phyloP scores from a whole-genome alignment of 1,140 invertebrate species.

The Penaeus chinensis region DNA sequence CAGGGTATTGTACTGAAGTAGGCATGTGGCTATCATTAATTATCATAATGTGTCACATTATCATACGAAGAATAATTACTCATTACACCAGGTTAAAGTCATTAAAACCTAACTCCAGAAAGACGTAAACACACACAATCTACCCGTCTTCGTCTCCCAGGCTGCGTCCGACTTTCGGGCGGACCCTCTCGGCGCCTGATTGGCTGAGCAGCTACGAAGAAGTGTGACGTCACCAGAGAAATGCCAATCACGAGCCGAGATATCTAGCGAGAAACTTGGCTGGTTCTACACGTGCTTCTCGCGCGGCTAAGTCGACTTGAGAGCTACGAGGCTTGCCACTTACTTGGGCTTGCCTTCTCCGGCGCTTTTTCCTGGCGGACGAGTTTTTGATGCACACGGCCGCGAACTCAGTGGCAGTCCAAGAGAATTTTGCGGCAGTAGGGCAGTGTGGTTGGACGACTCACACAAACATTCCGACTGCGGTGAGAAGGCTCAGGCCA shows the following conservation, averaged over 20 bases:
- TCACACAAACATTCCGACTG: slow-evolving; percentile 61
- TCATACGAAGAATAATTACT: slow-evolving; percentile 41
- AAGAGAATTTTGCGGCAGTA: slow-evolving; percentile 60
- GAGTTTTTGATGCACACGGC: slow-evolving; percentile 16
- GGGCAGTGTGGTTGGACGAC: slow-evolving; percentile 60
- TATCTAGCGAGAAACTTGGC: slow-evolving; percentile 60
- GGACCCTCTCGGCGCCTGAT: slow-evolving; percentile 52
- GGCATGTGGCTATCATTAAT: slow-evolving; percentile 24
- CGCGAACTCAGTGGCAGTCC: slow-evolving; percentile 43
- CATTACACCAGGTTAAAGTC: slow-evolving; percentile 49
- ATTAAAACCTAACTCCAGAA: slow-evolving; percentile 57
- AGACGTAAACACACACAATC: slow-evolving; percentile 55
- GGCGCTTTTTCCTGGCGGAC: slow-evolving; percentile 36
- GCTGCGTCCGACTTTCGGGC: slow-evolving; percentile 54
- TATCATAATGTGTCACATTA: slow-evolving; percentile 55
- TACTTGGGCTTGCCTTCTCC: slow-evolving; percentile 52
- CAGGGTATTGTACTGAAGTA: too few relatives aligned
- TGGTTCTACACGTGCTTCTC: slow-evolving; percentile 58
- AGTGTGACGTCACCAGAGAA: slow-evolving; percentile 60
- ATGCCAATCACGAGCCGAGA: slow-evolving; percentile 61
- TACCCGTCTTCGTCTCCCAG: slow-evolving; percentile 52
- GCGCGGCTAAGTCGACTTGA: slow-evolving; percentile 59
- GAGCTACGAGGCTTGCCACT: slow-evolving; percentile 50
- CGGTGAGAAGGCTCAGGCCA: slow-evolving; percentile 55
- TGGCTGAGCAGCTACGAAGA: slow-evolving; percentile 61